These are phyloP conservation scores for Danaus chrysippus DNA, from an alignment of 2,888 invertebrate species.

Conservation along the genomic window DNA sequence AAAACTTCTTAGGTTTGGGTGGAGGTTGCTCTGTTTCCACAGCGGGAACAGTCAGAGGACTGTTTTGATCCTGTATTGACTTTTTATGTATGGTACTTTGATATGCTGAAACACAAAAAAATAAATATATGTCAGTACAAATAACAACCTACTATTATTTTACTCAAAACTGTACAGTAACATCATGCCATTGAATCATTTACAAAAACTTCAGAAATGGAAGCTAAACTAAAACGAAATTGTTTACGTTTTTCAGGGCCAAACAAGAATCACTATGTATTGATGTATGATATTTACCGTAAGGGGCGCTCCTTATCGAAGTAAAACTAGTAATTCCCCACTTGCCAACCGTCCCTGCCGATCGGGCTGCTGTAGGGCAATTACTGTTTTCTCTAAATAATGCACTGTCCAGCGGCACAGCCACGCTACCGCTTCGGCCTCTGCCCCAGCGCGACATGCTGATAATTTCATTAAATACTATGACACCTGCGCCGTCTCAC, in stretches of 20 bases:
- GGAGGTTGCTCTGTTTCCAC: conserved; percentile 75
- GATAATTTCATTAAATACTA: conserved; percentile 75
- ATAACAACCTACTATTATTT: conserved; percentile 1
- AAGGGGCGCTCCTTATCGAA: conserved; percentile 88
- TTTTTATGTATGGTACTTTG: conserved; percentile 64
- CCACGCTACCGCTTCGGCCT: conserved; percentile 80
- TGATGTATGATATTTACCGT: conserved; percentile 75
- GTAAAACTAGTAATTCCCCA: conserved; percentile 97
- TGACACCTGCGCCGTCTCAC: conserved; percentile 61
- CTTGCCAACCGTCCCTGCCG: conserved; percentile 94
- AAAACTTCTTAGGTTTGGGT: conserved; percentile 92
- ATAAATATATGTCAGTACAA: conserved; percentile 10
- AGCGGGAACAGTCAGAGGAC: conserved; percentile 75
- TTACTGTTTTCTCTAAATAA: conserved; percentile 88
- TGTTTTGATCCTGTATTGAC: conserved; percentile 75
- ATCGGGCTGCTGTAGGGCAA: conserved; percentile 92
- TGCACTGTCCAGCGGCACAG: conserved; percentile 81
- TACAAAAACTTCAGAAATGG: conserved; percentile 8
- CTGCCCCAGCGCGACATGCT: conserved; percentile 83
- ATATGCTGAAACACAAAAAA: conserved; percentile 58
- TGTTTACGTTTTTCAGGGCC: conserved; percentile 31
- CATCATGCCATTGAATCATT: too few relatives aligned
- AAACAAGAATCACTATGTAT: conserved; percentile 29
- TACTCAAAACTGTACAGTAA: background rate
- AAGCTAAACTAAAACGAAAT: conserved; percentile 9